Percentiles rank a stretch among this genome's conserved stretches.
Conservation (phyloP, 1,140 invertebrate genomes). For the Scaptodrosophila lebanonensis region DNA sequence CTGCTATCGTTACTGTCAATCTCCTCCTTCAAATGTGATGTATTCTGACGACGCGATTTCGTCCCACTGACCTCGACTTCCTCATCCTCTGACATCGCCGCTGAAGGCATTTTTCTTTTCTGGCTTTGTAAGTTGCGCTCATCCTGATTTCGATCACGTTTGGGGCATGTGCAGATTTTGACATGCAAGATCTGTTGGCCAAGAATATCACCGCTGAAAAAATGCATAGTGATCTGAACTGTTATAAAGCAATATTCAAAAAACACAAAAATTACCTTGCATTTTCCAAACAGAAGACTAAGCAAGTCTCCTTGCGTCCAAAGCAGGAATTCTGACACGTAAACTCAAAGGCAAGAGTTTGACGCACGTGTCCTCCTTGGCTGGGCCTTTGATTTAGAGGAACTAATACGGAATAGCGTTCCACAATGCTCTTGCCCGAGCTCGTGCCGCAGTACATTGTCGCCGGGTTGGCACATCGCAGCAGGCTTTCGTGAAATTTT, state of each 20-base stretch:
- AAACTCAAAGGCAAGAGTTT: slow-evolving; percentile 66
- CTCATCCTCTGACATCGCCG: slow-evolving; percentile 27
- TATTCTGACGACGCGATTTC: slow-evolving; percentile 24
- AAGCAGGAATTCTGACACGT: slow-evolving; percentile 71
- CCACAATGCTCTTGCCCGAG: slow-evolving; percentile 64
- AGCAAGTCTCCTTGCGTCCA: slow-evolving; percentile 60
- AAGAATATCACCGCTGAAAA: slow-evolving; percentile 61
- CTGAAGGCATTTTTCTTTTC: slow-evolving; percentile 34
- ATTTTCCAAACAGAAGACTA: slow-evolving; percentile 64
- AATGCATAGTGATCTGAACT: not conserved
- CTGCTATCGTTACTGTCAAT: slow-evolving; percentile 44
- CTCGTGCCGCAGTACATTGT: slow-evolving; percentile 49
- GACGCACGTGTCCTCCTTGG: slow-evolving; percentile 33
- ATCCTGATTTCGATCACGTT: slow-evolving; percentile 57
- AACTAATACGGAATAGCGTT: slow-evolving; percentile 64
- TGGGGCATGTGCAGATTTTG: slow-evolving; percentile 70
- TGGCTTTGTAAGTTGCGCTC: slow-evolving; percentile 27
- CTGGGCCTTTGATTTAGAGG: slow-evolving; percentile 50
- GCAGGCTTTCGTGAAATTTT: slow-evolving; percentile 39
- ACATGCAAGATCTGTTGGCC: slow-evolving; percentile 57
- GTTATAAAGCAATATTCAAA: not conserved
- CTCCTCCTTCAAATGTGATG: slow-evolving; percentile 42
- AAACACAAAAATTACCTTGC: slow-evolving; percentile 25
- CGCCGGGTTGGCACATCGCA: slow-evolving; percentile 65
- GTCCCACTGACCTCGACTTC: slow-evolving; percentile 19